phyloP scores from a whole-genome alignment of 37 sponge, comb jelly and placozoan species.

The Crambe crambe region DNA sequence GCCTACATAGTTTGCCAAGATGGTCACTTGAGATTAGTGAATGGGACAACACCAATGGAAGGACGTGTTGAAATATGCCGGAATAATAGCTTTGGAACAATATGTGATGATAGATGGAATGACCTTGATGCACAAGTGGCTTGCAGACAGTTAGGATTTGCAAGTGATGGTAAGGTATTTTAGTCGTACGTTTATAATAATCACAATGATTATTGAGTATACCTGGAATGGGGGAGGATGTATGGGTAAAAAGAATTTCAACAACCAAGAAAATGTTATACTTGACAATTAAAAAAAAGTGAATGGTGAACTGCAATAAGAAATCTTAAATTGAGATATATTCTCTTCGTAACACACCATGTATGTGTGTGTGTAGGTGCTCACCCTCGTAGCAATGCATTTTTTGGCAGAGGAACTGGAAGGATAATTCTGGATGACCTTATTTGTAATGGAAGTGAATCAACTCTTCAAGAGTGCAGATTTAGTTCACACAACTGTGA shows the following conservation, averaged over 20 bases:
- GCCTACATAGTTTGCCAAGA: slow-evolving; percentile 10
- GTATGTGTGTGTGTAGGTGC: neutral
- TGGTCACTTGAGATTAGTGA: slow-evolving; percentile 23
- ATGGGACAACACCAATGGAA: slow-evolving; percentile 4
- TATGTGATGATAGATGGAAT: slow-evolving; percentile 51
- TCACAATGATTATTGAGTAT: too few species aligned
- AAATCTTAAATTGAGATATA: too few species aligned
- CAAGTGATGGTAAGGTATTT: slow-evolving; percentile 1
- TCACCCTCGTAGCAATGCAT: neutral
- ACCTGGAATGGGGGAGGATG: too few species aligned
- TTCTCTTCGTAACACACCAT: neutral
- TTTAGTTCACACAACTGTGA: neutral
- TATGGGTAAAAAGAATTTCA: neutral
- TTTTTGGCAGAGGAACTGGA: slow-evolving; percentile 35
- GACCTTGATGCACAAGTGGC: slow-evolving; percentile 40
- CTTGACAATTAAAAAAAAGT: too few species aligned
- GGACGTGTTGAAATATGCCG: slow-evolving; percentile 36
- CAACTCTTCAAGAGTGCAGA: neutral
- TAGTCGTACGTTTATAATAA: too few species aligned
- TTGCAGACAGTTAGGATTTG: slow-evolving; percentile 33
- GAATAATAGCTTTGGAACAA: slow-evolving; percentile 40
- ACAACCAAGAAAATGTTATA: neutral
- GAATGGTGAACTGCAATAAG: too few species aligned
- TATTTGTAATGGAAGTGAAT: slow-evolving; percentile 26
- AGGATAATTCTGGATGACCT: slow-evolving; percentile 32